phyloP scores from a whole-genome alignment of 2,797 vertebrate species.

The Cyprinella venusta region DNA sequence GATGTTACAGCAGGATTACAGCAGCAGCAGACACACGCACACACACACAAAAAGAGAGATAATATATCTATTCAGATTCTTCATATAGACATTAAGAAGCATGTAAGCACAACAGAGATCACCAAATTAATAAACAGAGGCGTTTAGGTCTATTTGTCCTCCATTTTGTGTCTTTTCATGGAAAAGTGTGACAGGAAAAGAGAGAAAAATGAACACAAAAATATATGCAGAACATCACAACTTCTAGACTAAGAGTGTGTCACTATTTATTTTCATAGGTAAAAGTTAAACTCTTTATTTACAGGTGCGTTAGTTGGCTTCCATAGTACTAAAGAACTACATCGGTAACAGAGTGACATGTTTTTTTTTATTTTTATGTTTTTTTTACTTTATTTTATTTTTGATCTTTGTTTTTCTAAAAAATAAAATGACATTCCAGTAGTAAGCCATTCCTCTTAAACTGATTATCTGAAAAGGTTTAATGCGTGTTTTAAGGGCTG shows the following conservation, averaged over 20 bases:
- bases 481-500: slow-evolving; percentile 60
- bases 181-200: slow-evolving; percentile 73
- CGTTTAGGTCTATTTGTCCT: slow-evolving; percentile 72
- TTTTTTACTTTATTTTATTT: slow-evolving; percentile 52
- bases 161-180: slow-evolving; percentile 71
- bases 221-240: slow-evolving; percentile 83
- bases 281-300: slow-evolving; percentile 83
- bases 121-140: slow-evolving; percentile 78
- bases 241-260: slow-evolving; percentile 82
- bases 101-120: slow-evolving; percentile 82
- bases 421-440: slow-evolving; percentile 86
- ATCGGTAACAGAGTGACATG: slow-evolving; percentile 78
- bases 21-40: slow-evolving; percentile 80
- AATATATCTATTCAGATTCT: slow-evolving; percentile 83
- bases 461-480: slow-evolving; percentile 68
- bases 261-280: slow-evolving; percentile 75
- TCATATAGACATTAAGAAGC: slow-evolving; percentile 83
- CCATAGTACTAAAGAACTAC: slow-evolving; percentile 82
- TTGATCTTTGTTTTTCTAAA: slow-evolving; percentile 71
- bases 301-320: slow-evolving; percentile 84
- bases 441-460: slow-evolving; percentile 77
- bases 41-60: slow-evolving; percentile 82
- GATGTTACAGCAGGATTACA: slow-evolving; percentile 84
- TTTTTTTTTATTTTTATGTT: slow-evolving; percentile 56
- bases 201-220: slow-evolving; percentile 80